These are phyloP conservation scores for Hystrix brachyura DNA, from an alignment of 2,113 vertebrate species.

Conservation along the genomic window DNA sequence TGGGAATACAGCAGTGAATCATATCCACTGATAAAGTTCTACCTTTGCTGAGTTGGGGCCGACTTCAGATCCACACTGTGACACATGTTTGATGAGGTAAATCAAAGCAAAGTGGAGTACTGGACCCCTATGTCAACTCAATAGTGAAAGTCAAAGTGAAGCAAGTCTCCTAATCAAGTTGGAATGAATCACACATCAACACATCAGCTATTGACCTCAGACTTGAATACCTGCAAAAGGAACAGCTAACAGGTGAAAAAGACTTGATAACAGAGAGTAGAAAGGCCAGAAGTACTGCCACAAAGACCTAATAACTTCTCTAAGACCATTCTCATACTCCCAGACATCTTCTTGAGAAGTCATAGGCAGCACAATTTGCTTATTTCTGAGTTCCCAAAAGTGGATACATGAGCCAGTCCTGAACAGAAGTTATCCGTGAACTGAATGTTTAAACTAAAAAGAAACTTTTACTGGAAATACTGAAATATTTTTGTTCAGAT, in stretches of 20 bases:
- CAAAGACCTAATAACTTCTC: neutral
- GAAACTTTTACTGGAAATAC: neutral
- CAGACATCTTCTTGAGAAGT: neutral
- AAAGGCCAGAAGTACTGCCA: neutral
- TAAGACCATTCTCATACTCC: neutral
- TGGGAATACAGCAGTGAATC: neutral
- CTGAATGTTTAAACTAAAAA: slow-evolving; percentile 13
- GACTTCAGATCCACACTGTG: neutral
- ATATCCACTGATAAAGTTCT: neutral
- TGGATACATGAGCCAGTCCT: neutral
- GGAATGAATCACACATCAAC: neutral
- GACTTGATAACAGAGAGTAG: neutral
- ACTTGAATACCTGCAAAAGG: neutral
- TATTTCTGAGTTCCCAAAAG: neutral
- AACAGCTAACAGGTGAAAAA: neutral
- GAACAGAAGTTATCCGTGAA: neutral
- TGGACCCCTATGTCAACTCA: neutral
- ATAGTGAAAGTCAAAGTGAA: neutral
- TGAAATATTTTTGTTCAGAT: slow-evolving; percentile 10
- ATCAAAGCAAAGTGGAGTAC: neutral
- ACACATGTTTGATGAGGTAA: neutral
- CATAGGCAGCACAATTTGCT: neutral
- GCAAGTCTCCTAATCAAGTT: neutral
- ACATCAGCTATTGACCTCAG: neutral
- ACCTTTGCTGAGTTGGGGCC: neutral